Percentiles rank a stretch among this genome's conserved stretches.
Conservation (phyloP, 2,113 vertebrate species). For the Apteryx mantelli region DNA sequence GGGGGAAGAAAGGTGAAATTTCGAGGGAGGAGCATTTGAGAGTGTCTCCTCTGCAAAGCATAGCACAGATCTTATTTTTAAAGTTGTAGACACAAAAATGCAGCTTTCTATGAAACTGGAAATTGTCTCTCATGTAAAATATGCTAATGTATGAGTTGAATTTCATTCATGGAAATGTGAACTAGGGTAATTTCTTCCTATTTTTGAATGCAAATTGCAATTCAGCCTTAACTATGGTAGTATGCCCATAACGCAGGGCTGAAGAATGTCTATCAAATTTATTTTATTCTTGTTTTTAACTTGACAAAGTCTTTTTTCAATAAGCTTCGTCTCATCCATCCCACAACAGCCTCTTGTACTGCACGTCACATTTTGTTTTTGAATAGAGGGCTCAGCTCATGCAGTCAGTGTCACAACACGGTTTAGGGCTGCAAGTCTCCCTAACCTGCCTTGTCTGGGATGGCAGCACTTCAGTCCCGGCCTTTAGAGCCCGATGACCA, state of each 20-base stretch:
- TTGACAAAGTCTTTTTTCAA: neutral
- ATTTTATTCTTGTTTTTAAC: neutral
- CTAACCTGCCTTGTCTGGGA: too few species aligned
- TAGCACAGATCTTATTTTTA: neutral
- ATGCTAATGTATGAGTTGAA: neutral
- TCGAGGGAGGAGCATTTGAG: neutral
- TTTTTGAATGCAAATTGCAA: slow-evolving; percentile 11
- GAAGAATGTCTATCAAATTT: neutral
- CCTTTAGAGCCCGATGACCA: neutral
- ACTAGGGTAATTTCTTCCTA: neutral
- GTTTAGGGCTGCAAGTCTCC: neutral
- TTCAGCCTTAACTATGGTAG: neutral
- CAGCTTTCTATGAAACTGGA: neutral
- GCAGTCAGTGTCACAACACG: neutral
- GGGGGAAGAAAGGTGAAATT: neutral
- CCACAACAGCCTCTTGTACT: neutral
- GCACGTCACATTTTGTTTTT: neutral
- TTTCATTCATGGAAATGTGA: neutral
- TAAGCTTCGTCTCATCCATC: neutral
- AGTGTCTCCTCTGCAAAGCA: neutral
- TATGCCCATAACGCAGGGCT: neutral
- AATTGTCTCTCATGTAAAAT: neutral
- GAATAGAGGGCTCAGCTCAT: accelerated
- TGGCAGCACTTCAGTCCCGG: neutral
- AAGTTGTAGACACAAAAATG: neutral